These are phyloP conservation scores for Hypomesus transpacificus DNA, from an alignment of 2,113 vertebrate species.

Conservation along the genomic window DNA sequence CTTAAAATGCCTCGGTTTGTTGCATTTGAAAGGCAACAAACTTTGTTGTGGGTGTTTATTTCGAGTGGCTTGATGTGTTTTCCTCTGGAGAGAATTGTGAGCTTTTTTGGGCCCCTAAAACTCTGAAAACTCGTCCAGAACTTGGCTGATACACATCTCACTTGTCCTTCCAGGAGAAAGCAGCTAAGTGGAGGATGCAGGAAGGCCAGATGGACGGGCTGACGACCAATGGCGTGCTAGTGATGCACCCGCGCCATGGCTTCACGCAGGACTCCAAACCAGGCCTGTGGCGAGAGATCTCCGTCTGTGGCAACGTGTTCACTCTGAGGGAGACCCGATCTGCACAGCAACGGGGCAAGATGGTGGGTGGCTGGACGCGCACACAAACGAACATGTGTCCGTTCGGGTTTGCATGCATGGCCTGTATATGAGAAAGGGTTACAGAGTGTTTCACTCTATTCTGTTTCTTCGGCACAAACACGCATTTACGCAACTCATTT, in stretches of 20 bases:
- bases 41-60: too few relatives aligned
- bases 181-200: conserved; percentile 84
- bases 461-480: too few relatives aligned
- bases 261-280: conserved; percentile 83
- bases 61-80: too few relatives aligned
- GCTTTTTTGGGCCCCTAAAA: too few relatives aligned
- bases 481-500: too few relatives aligned
- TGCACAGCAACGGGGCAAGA: conserved; percentile 82
- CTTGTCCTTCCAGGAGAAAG: conserved; percentile 74
- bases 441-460: not conserved
- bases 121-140: too few relatives aligned
- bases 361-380: conserved; percentile 64
- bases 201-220: conserved; percentile 87
- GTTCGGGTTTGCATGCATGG: not conserved
- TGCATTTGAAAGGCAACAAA: too few relatives aligned
- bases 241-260: conserved; percentile 84
- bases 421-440: not conserved
- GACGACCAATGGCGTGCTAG: conserved; percentile 86
- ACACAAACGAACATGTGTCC: not conserved
- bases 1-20: too few relatives aligned
- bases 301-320: conserved; percentile 86
- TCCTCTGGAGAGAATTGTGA: too few relatives aligned
- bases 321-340: conserved; percentile 83
- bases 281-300: conserved; percentile 86
- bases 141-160: too few relatives aligned